A percentile compares a stretch with the other conserved stretches of the same genome.
phyloP scores from a whole-genome alignment of 2,113 vertebrate species.

The Oncorhynchus nerka region DNA sequence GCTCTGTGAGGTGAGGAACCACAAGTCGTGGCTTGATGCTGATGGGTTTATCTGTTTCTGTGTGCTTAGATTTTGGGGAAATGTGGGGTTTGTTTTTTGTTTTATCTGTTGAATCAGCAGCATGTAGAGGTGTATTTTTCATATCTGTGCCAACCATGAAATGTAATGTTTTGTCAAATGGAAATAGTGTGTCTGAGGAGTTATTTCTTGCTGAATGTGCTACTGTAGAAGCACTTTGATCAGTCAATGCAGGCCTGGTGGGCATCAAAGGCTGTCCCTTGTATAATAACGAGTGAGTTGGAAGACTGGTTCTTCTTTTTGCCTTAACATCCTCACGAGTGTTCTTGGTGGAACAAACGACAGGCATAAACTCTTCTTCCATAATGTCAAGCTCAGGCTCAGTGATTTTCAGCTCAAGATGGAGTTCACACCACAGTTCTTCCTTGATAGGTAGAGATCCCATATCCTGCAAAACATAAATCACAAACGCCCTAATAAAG shows the following conservation, averaged over 20 bases:
- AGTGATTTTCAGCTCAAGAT: conserved; percentile 85
- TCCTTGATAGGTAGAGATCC: conserved; percentile 49
- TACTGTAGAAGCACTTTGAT: conserved; percentile 26
- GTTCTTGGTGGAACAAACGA: conserved; percentile 35
- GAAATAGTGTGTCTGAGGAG: conserved; percentile 54
- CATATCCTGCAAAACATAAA: conserved; percentile 64
- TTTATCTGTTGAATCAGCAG: conserved; percentile 20
- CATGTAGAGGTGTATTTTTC: neutral
- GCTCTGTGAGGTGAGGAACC: conserved; percentile 19
- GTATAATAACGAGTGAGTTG: conserved; percentile 61
- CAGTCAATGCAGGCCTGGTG: conserved; percentile 26
- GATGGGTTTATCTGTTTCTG: conserved; percentile 43
- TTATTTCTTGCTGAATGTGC: conserved; percentile 43
- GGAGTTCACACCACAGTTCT: conserved; percentile 76
- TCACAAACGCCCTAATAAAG: neutral
- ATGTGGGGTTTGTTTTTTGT: conserved; percentile 35
- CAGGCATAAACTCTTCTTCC: conserved; percentile 52
- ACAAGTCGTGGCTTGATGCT: neutral
- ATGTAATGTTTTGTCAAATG: conserved; percentile 44
- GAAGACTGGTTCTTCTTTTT: conserved; percentile 71
- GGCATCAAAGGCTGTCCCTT: conserved; percentile 48
- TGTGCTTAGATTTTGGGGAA: conserved; percentile 26
- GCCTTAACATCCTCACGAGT: conserved; percentile 39
- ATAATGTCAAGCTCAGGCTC: conserved; percentile 80
- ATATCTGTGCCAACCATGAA: conserved; percentile 11